Conservation (phyloP, 2,113 vertebrate species). For the Festucalex cinctus region DNA sequence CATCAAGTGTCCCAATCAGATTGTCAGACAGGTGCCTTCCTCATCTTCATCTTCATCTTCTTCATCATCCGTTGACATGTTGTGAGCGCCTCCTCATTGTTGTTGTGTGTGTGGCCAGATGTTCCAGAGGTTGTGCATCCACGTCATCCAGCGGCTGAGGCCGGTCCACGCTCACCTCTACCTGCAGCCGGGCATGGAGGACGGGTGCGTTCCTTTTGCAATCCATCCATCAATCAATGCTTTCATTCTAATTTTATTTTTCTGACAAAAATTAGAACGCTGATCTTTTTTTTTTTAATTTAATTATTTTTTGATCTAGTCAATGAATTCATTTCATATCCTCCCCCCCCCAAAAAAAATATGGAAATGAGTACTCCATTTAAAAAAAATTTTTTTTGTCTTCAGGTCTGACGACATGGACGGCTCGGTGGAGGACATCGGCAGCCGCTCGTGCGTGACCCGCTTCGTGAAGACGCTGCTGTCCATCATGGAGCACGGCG, state of each 20-base stretch:
- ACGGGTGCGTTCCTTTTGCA: constrained; percentile 79
- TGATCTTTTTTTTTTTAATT: too few relatives aligned
- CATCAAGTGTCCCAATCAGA: constrained; percentile 99
- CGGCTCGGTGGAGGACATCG: constrained; percentile 95
- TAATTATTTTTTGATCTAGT: too few relatives aligned
- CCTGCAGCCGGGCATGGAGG: constrained; percentile 96
- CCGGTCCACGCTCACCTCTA: constrained; percentile 98
- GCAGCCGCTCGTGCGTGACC: constrained; percentile 94
- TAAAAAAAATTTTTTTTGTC: too few relatives aligned
- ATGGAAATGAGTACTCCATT: too few relatives aligned
- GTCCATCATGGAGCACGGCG: constrained; percentile 98
- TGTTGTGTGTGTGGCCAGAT: constrained; percentile 77
- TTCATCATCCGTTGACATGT: not conserved
- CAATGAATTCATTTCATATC: too few relatives aligned
- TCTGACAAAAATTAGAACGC: too few relatives aligned
- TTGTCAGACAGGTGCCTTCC: constrained; percentile 87
- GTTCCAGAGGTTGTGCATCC: constrained; percentile 98
- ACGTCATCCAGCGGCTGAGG: constrained; percentile 94
- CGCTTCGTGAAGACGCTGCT: constrained; percentile 95
- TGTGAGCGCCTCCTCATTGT: not conserved
- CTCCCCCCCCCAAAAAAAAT: too few relatives aligned
- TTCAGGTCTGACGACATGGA: constrained; percentile 96
- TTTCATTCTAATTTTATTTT: too few relatives aligned
- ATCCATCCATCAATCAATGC: too few relatives aligned
- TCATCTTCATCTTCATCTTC: not conserved